phyloP scores from a whole-genome alignment of 1,140 invertebrate genomes.

The Olivierus martensii region DNA sequence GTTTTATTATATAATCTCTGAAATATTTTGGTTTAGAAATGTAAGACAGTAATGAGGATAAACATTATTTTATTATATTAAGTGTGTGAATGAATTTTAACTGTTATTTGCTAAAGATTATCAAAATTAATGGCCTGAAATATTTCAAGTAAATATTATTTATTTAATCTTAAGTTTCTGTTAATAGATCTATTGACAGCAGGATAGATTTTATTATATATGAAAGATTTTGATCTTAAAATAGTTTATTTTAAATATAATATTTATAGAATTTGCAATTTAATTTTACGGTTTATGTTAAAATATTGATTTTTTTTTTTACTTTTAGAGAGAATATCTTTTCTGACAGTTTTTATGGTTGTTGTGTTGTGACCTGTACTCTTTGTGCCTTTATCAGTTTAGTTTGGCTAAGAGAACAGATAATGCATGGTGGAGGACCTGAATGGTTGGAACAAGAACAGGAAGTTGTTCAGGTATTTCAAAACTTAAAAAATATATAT shows the following conservation, averaged over 20 bases:
- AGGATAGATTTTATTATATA: neutral
- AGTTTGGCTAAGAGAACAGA: slow-evolving; percentile 95
- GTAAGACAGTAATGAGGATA: too few relatives aligned
- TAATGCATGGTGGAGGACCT: slow-evolving; percentile 89
- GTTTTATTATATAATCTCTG: too few relatives aligned
- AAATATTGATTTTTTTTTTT: slow-evolving; percentile 11
- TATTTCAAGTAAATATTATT: too few relatives aligned
- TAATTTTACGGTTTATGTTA: neutral
- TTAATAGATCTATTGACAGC: too few relatives aligned
- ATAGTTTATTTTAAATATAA: neutral
- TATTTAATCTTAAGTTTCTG: too few relatives aligned
- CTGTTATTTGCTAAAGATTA: too few relatives aligned
- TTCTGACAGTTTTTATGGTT: slow-evolving; percentile 88
- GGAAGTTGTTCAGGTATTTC: too few relatives aligned
- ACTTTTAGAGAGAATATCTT: slow-evolving; percentile 63
- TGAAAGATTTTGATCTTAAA: neutral
- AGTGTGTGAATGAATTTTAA: too few relatives aligned
- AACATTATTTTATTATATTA: too few relatives aligned
- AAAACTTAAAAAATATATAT: too few relatives aligned
- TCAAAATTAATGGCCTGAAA: too few relatives aligned
- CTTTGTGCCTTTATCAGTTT: slow-evolving; percentile 91
- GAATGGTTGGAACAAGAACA: slow-evolving; percentile 68
- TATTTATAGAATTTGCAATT: neutral
- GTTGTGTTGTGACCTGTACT: slow-evolving; percentile 92
- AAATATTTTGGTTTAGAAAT: too few relatives aligned